Evolutionary conservation across 2,888 invertebrate species (phyloP).

Genomic region (Vanessa cardui): DNA sequence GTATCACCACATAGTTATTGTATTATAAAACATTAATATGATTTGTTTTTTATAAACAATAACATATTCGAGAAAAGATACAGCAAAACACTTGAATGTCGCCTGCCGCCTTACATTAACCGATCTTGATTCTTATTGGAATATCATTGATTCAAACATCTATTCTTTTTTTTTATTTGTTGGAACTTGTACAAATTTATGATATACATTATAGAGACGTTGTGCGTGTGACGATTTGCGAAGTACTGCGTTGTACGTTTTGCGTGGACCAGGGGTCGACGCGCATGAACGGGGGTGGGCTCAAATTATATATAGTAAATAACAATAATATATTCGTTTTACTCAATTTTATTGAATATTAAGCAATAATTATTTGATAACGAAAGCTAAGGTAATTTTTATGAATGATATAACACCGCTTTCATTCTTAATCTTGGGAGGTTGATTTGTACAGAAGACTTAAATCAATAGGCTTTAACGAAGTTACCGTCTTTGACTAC

Average conservation of each 20-base stretch:
- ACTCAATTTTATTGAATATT: not conserved
- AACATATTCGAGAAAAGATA: constrained; percentile 7
- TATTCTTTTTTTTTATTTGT: constrained; percentile 48
- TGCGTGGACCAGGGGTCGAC: constrained; percentile 61
- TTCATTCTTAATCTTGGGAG: not conserved
- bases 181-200: constrained; percentile 50
- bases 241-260: constrained; percentile 72
- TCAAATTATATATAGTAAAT: constrained; percentile 63
- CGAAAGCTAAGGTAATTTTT: too few relatives aligned
- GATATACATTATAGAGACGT: constrained; percentile 60
- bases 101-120: not conserved
- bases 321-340: constrained; percentile 37
- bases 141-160: constrained; percentile 44
- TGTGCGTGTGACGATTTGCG: constrained; percentile 65
- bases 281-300: constrained; percentile 70
- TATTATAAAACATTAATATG: constrained; percentile 55
- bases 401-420: not conserved
- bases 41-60: constrained; percentile 45
- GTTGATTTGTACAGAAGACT: not conserved
- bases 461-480: not conserved
- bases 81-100: constrained; percentile 16
- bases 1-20: constrained; percentile 52
- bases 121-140: constrained; percentile 17
- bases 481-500: not conserved
- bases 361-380: not conserved